A percentile compares a stretch with the other conserved stretches of the same genome.
Evolutionary conservation across 2,888 invertebrate genomes (phyloP).

Genomic region (Morpho helenor): DNA sequence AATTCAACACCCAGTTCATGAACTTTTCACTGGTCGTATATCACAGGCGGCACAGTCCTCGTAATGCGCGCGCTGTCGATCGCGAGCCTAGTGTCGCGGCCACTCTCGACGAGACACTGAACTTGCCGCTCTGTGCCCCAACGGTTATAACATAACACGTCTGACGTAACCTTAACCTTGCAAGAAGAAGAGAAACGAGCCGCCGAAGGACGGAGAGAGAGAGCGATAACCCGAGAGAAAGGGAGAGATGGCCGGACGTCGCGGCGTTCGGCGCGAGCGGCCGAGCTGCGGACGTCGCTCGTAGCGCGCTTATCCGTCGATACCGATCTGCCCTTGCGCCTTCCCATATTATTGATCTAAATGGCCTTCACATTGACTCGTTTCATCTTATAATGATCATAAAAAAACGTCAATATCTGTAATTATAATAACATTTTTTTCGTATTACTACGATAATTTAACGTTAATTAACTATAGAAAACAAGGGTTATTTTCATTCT

Average conservation of each 20-base stretch:
- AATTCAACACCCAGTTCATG: conserved; percentile 75
- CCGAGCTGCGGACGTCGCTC: conserved; percentile 22
- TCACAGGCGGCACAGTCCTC: conserved; percentile 73
- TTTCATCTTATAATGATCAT: conserved; percentile 15
- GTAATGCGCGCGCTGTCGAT: conserved; percentile 56
- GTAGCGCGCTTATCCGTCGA: conserved; percentile 20
- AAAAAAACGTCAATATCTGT: neutral
- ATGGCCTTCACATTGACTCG: conserved; percentile 21
- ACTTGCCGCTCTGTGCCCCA: conserved; percentile 76
- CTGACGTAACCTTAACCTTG: conserved; percentile 80
- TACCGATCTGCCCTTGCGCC: conserved; percentile 16
- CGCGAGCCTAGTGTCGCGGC: conserved; percentile 72
- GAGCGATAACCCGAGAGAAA: conserved; percentile 72
- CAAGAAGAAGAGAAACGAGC: conserved; percentile 78
- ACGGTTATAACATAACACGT: conserved; percentile 80
- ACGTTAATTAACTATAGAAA: no score
- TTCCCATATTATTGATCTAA: conserved; percentile 13
- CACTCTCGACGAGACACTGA: conserved; percentile 78
- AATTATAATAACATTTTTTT: no score
- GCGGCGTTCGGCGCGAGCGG: conserved; percentile 30
- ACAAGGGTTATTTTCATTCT: no score
- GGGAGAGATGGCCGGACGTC: conserved; percentile 59
- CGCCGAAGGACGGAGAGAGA: conserved; percentile 77
- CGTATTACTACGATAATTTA: no score
- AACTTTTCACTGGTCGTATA: conserved; percentile 76